A percentile compares a stretch with the other conserved stretches of the same genome.
These are phyloP conservation scores for Paramormyrops hopkinsi DNA, from an alignment of 2,797 vertebrate genomes.

Conservation along the genomic window DNA sequence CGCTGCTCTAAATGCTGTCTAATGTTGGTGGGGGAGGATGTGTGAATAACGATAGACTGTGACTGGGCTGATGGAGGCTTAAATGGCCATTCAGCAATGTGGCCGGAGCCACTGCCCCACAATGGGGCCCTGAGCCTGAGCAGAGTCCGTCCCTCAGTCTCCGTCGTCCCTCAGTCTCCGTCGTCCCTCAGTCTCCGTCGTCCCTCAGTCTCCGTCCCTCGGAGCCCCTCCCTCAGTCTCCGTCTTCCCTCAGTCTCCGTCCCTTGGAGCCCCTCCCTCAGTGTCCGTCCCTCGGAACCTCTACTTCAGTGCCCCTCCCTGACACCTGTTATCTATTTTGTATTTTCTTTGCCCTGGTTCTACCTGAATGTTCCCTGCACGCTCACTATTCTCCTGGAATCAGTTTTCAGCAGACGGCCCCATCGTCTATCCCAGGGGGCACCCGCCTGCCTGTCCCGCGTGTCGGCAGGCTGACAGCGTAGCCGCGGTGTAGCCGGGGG, in stretches of 20 bases:
- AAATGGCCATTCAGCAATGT: neutral
- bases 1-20: neutral
- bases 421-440: neutral
- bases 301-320: neutral
- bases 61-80: neutral
- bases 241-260: neutral
- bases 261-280: neutral
- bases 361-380: neutral
- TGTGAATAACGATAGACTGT: neutral
- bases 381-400: neutral
- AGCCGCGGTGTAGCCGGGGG: neutral
- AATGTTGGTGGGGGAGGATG: neutral
- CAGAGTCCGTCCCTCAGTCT: neutral
- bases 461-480: neutral
- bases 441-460: neutral
- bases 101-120: neutral
- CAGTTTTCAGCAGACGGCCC: neutral
- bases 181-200: neutral
- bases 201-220: neutral
- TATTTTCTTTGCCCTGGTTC: neutral
- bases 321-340: neutral
- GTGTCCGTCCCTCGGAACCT: neutral
- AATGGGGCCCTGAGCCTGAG: neutral
- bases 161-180: neutral
- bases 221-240: neutral